Evolutionary conservation across 2,113 vertebrate genomes (phyloP), one percentile per base, ranked within the genome.

Genomic region (Oxyruncus cristatus): DNA sequence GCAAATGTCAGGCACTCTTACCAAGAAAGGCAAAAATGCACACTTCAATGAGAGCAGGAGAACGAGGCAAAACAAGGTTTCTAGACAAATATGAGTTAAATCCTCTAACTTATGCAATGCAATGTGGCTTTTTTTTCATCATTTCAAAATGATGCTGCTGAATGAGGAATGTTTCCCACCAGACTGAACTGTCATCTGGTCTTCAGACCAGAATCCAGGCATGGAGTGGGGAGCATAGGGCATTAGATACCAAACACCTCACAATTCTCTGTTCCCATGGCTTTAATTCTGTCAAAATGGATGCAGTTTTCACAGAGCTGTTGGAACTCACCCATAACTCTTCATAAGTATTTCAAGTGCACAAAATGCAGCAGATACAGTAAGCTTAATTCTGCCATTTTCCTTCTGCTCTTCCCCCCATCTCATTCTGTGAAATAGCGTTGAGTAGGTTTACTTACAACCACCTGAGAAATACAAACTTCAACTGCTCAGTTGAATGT

Each of bases 151-250:
- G 81, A 61, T 15, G 13, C 30, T 77, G 26, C 35, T 56, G 23
- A 65, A 33, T 63, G 27, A 82, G 14, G 15, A 65, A 53, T n/a
- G 9, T 21, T 89, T 86, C n/a, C 47, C 42, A 53, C 7, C 12
- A n/a, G n/a, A n/a, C n/a, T n/a, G n/a, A n/a, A n/a, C n/a, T n/a
- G n/a, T n/a, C n/a, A n/a, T n/a, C n/a, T n/a, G n/a, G n/a, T n/a
- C n/a, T n/a, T n/a, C n/a, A n/a, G n/a, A n/a, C n/a, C n/a, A 47
- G 52, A 75, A 66, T 28, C 23, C 12, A 55, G 16, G 12, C 14
- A 28, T 0, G 2, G 27, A 11, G 3, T 0, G 6, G 8, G 13
- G 4, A 72, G 15, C 1, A 2, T 4, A 68, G 16, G 50, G 14
- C 21, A n/a, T 37, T 39, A 16, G 68, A 49, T n/a, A 68, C 9